Percentiles rank a stretch among this genome's conserved stretches.
These are phyloP conservation scores for Emmelina monodactyla DNA, from an alignment of 2,888 invertebrate species.

Conservation along the genomic window DNA sequence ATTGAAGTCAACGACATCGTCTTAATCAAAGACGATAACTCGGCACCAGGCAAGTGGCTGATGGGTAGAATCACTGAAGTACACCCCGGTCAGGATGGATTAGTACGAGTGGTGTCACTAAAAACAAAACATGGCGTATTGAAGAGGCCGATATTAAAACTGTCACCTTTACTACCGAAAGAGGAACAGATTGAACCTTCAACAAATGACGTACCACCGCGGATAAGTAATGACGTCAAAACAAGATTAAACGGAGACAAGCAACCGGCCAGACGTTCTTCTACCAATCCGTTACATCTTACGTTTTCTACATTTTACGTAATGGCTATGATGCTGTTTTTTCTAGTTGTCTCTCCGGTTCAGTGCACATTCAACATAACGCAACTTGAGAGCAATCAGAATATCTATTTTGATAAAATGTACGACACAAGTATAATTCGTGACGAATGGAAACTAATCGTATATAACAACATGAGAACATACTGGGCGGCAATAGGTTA, in stretches of 20 bases:
- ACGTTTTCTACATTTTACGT: too few species aligned
- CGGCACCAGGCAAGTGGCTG: constrained; percentile 1
- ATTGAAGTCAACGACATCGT: not conserved
- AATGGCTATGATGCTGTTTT: not conserved
- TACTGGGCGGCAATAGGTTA: constrained; percentile 4
- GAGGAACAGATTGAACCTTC: not conserved
- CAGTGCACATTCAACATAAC: not conserved
- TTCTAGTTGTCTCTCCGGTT: not conserved
- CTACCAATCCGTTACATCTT: too few species aligned
- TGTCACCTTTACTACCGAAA: not conserved
- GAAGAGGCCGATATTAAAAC: constrained; percentile 3
- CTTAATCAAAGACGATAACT: not conserved
- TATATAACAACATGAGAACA: constrained; percentile 7
- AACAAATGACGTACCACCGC: not conserved
- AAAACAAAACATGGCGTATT: constrained; percentile 2
- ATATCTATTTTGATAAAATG: constrained; percentile 6
- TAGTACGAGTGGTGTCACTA: constrained; percentile 1
- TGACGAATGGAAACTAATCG: constrained; percentile 6
- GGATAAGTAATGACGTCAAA: not conserved
- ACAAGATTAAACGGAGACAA: too few species aligned
- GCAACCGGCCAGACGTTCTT: too few species aligned
- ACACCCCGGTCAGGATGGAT: not conserved
- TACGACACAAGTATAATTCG: constrained; percentile 4
- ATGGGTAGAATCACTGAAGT: not conserved
- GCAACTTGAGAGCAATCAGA: constrained; percentile 3